A percentile compares a stretch with the other conserved stretches of the same genome.
These are phyloP conservation scores for Mythimna lalbum DNA, from an alignment of 2,888 invertebrate genomes.

Conservation along the genomic window DNA sequence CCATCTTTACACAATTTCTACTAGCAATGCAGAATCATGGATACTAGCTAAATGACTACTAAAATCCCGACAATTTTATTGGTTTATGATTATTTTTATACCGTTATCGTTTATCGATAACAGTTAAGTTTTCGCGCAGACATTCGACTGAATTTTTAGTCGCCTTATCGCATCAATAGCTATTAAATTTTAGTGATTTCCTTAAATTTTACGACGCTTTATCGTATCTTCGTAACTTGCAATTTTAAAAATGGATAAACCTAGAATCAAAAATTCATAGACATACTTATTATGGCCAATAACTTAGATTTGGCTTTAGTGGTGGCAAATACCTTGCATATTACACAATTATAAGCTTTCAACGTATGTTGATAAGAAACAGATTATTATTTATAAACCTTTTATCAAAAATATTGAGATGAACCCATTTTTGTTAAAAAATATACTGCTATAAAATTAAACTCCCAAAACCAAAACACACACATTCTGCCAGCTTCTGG, in stretches of 20 bases:
- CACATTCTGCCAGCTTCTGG: no score
- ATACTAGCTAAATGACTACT: not conserved
- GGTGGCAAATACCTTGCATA: not conserved
- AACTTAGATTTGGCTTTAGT: no score
- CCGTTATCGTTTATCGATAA: conserved; percentile 2
- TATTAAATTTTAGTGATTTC: not conserved
- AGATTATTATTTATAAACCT: not conserved
- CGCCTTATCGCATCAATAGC: not conserved
- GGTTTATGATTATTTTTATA: not conserved
- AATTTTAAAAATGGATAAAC: no score
- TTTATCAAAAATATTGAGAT: not conserved
- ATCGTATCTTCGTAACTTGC: not conserved
- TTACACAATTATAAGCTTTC: not conserved
- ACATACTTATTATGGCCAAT: not conserved
- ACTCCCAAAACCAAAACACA: no score
- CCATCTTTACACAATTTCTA: not conserved
- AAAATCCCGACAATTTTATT: not conserved
- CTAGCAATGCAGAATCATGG: not conserved
- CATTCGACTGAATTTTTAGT: not conserved
- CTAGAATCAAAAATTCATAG: not conserved
- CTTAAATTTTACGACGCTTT: not conserved
- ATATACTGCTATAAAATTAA: not conserved
- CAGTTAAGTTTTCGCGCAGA: not conserved
- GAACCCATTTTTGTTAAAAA: not conserved
- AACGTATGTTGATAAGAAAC: not conserved